phyloP scores from a whole-genome alignment of 2,888 invertebrate species.

The Ochropleura leucogaster region DNA sequence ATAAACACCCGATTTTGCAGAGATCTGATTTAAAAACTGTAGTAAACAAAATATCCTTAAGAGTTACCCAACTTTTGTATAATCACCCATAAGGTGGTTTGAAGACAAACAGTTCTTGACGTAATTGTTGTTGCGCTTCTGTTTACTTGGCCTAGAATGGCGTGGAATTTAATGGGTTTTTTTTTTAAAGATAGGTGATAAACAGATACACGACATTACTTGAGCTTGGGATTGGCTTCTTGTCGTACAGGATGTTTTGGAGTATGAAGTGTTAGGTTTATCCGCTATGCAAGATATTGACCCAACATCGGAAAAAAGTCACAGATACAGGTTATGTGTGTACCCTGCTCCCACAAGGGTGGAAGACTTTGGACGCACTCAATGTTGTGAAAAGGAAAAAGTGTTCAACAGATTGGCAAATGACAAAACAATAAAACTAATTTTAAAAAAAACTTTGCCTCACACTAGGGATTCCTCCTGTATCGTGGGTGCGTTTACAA shows the following conservation, averaged over 20 bases:
- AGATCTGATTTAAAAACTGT: too few species aligned
- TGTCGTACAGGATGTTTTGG: not conserved
- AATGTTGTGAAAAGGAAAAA: too few species aligned
- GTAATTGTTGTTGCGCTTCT: slow-evolving; percentile 42
- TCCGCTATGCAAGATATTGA: not conserved
- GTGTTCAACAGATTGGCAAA: too few species aligned
- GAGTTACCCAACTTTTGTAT: too few species aligned
- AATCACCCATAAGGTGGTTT: too few species aligned
- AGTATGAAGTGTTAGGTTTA: not conserved
- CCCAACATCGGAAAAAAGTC: not conserved
- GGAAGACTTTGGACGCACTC: not conserved
- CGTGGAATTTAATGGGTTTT: slow-evolving; percentile 7
- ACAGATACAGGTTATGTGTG: not conserved
- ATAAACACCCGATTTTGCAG: too few species aligned
- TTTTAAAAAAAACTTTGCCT: too few species aligned
- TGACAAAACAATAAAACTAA: too few species aligned
- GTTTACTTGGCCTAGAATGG: slow-evolving; percentile 31
- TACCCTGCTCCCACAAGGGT: not conserved
- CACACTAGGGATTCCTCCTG: too few species aligned
- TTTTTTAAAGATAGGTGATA: slow-evolving; percentile 34
- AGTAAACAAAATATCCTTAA: too few species aligned
- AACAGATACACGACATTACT: not conserved
- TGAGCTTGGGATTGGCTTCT: not conserved
- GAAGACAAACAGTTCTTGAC: slow-evolving; percentile 50
- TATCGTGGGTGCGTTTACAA: too few species aligned